Percentiles rank a stretch among this genome's conserved stretches.
Conservation (phyloP, 2,113 vertebrate species). For the Struthidea cinerea region DNA sequence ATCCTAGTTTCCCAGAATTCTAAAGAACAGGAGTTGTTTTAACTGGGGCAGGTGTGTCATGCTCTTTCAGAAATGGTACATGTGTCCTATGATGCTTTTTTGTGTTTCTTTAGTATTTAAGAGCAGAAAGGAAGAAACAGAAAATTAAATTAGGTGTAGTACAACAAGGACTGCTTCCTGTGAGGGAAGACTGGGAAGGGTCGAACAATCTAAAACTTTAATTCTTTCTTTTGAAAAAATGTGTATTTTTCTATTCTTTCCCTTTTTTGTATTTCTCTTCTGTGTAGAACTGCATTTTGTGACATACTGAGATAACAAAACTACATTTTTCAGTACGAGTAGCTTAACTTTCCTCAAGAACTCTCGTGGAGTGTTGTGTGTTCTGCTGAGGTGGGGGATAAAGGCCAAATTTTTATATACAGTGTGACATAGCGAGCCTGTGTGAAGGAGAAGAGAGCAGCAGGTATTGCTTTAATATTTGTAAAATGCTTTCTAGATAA, state of each 20-base stretch:
- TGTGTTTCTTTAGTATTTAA: neutral
- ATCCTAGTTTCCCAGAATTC: neutral
- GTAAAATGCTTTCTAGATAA: neutral
- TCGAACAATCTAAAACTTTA: neutral
- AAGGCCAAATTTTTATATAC: neutral
- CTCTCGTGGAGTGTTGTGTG: rapidly evolving
- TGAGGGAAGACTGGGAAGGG: neutral
- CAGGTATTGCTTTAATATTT: neutral
- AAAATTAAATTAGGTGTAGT: neutral
- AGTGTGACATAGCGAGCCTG: rapidly evolving
- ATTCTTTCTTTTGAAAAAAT: neutral
- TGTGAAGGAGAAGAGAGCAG: neutral
- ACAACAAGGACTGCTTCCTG: neutral
- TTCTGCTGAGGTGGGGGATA: neutral
- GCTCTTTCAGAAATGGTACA: neutral
- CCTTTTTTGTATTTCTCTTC: neutral
- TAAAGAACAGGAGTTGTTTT: neutral
- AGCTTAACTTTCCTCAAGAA: neutral
- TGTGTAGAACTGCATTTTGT: neutral
- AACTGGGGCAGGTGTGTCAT: neutral
- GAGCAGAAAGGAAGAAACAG: neutral
- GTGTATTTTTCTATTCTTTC: neutral
- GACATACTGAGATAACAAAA: neutral
- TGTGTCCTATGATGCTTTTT: neutral
- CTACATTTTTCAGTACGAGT: neutral